Evolutionary conservation across 2,797 vertebrate genomes (phyloP).

Genomic region (Gastrophryne carolinensis): DNA sequence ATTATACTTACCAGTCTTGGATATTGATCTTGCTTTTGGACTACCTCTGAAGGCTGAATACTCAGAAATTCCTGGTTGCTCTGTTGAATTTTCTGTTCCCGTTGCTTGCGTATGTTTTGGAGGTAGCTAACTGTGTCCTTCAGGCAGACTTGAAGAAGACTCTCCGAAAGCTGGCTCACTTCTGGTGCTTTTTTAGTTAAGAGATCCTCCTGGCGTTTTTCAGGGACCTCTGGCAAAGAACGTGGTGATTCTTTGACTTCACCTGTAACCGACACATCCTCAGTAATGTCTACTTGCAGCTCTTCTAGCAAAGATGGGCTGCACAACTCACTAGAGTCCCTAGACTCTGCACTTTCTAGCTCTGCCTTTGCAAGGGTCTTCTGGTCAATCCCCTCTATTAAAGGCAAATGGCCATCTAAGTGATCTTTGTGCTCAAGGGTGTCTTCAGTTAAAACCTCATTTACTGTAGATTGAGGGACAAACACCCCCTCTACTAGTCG

Average conservation of each 20-base stretch:
- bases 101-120: slow-evolving; percentile 80
- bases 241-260: slow-evolving; percentile 58
- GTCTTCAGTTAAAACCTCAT: slow-evolving; percentile 75
- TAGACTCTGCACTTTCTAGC: background rate
- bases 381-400: background rate
- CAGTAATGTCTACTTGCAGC: background rate
- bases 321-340: background rate
- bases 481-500: slow-evolving; percentile 71
- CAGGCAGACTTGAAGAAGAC: slow-evolving; percentile 80
- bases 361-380: background rate
- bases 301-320: background rate
- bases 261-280: background rate
- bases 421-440: background rate
- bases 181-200: slow-evolving; percentile 51
- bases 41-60: slow-evolving; percentile 64
- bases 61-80: slow-evolving; percentile 71
- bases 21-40: slow-evolving; percentile 88
- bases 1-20: slow-evolving; percentile 82
- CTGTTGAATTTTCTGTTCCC: slow-evolving; percentile 81
- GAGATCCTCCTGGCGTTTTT: slow-evolving; percentile 61
- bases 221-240: slow-evolving; percentile 71
- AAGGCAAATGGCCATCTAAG: background rate
- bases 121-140: slow-evolving; percentile 81
- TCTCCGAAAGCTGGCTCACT: slow-evolving; percentile 77
- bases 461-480: slow-evolving; percentile 66